Evolutionary conservation across 1,140 invertebrate species (phyloP).

Genomic region (Drosophila fuyamai): DNA sequence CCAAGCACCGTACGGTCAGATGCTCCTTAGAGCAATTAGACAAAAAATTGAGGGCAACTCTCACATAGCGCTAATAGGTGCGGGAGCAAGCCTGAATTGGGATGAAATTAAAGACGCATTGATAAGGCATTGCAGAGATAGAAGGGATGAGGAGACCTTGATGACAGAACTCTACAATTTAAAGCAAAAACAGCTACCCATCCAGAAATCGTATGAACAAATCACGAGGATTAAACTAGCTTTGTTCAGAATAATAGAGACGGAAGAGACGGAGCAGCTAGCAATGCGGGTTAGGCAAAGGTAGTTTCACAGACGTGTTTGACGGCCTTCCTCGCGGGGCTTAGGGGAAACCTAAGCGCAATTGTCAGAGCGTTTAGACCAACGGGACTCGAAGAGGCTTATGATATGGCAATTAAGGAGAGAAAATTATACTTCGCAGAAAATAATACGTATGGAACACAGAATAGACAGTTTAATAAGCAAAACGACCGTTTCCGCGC

Average conservation of each 20-base stretch:
- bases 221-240: background rate
- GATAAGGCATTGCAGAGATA: background rate
- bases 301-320: background rate
- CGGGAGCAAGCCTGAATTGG: background rate
- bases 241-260: background rate
- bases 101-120: background rate
- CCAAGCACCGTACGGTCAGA: background rate
- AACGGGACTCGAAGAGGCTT: background rate
- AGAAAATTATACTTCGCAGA: background rate
- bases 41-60: background rate
- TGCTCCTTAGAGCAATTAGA: conserved; percentile 1
- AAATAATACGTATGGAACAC: background rate
- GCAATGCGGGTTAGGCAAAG: background rate
- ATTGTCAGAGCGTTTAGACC: background rate
- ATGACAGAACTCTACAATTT: conserved; percentile 5
- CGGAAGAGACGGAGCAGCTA: background rate
- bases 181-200: background rate
- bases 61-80: background rate
- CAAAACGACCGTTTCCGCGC: background rate
- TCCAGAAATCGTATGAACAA: background rate
- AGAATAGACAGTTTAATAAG: background rate
- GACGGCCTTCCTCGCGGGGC: background rate
- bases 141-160: background rate
- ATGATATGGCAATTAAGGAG: background rate
- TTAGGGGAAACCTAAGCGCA: background rate